Evolutionary conservation across 2,888 invertebrate species (phyloP).

Genomic region (Listrodromus nycthemerus): DNA sequence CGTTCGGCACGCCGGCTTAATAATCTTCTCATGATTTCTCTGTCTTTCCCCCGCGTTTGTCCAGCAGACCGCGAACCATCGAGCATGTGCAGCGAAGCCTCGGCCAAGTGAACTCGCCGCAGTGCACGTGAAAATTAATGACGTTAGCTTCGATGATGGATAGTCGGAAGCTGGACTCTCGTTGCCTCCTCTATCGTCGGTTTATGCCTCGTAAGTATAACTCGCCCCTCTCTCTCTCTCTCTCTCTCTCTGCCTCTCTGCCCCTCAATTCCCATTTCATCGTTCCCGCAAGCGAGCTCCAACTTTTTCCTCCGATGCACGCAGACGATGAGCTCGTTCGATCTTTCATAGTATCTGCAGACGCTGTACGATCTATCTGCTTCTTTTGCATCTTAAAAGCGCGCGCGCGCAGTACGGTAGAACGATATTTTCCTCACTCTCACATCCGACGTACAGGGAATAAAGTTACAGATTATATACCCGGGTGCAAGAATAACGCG

Average conservation of each 20-base stretch:
- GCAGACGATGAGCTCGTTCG: slow-evolving; percentile 23
- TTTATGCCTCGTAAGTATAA: slow-evolving; percentile 29
- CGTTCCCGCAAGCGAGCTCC: slow-evolving; percentile 11
- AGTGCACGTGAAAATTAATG: slow-evolving; percentile 65
- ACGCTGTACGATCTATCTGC: slow-evolving; percentile 4
- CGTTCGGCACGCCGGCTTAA: slow-evolving; percentile 52
- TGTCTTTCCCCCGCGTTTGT: slow-evolving; percentile 44
- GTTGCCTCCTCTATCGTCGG: slow-evolving; percentile 23
- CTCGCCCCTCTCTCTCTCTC: slow-evolving; percentile 3
- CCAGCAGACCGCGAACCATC: slow-evolving; percentile 51
- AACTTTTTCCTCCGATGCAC: slow-evolving; percentile 10
- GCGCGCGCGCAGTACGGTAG: slow-evolving; percentile 3
- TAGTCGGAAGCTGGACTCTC: slow-evolving; percentile 63
- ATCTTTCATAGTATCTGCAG: slow-evolving; percentile 20
- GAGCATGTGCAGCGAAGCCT: slow-evolving; percentile 22
- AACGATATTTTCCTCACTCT: slow-evolving; percentile 6
- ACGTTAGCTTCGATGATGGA: slow-evolving; percentile 65
- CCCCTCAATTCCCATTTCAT: slow-evolving; percentile 1
- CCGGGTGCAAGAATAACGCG: not conserved
- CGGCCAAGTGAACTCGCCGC: not conserved
- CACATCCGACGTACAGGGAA: not conserved
- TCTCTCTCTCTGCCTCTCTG: not conserved
- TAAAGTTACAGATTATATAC: slow-evolving; percentile 9
- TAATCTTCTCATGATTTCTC: slow-evolving; percentile 45
- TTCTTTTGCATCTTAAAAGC: slow-evolving; percentile 15